Evolutionary conservation across 2,797 vertebrate genomes (phyloP), one percentile per base, ranked within the genome.

Genomic region (Myotis daubentonii): DNA sequence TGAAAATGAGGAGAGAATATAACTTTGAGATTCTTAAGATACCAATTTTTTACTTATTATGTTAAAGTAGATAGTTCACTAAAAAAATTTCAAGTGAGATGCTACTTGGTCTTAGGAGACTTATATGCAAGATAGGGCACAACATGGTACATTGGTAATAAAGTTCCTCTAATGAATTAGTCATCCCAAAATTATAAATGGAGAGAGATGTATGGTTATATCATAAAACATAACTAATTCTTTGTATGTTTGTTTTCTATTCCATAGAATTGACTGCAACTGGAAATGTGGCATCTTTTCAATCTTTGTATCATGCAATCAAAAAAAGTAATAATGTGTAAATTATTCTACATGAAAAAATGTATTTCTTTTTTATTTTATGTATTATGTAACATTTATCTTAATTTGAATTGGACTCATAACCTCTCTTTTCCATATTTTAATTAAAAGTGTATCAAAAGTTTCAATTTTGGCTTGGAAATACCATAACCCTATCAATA

Each of bases 181-280:
- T 89, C 12, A 79, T 7, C 86, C 5, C 13, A 79, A 76, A 85
- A 44, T 49, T 74, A 53, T 3, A 78, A 65, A 49, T 72, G 28
- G 36, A 12, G 2, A 70, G 6, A 80, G 7, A 23, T 38, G 5
- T 78, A 53, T 72, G 80, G 15, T 30, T 68, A 38, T 74, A 28
- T 6, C 4, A 36, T 49, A 6, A 38, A 38, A 30, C 4, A 36
- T n/a, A 91, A 94, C n/a, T 84, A 87, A 93, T 80, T 84, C 10
- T 86, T 62, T 62, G 28, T 62, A 3, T 72, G 7, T 91, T 83
- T 93, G 15, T 33, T 85, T 12, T 95, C 15, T 94, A 23, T 88
- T 96, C 30, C 36, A 74, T 92, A 97, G 97, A 96, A 93, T 78
- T 96, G 96, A 95, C 95, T 93, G 87, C 0, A 15, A 87, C 60